Conservation (phyloP, 2,797 vertebrate species). For the Siniperca obscura region DNA sequence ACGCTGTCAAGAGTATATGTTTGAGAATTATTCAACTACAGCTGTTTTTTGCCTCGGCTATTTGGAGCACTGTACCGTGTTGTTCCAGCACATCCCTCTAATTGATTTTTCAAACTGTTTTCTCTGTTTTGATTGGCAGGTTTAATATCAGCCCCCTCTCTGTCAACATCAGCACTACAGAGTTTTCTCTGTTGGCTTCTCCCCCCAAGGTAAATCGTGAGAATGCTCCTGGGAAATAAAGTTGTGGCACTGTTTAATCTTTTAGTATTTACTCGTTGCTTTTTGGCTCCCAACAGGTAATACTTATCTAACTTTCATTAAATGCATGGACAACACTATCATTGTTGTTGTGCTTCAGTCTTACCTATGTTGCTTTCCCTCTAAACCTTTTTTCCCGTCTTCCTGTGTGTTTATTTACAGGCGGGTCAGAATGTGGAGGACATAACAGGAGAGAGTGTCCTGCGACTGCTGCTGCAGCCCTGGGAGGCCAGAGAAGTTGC, state of each 20-base stretch:
- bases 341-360: background rate
- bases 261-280: background rate
- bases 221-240: conserved; percentile 1
- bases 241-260: background rate
- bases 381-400: background rate
- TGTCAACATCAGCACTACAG: conserved; percentile 92
- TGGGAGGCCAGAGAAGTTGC: conserved; percentile 90
- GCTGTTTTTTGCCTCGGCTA: background rate
- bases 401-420: conserved; percentile 46
- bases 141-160: conserved; percentile 88
- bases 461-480: conserved; percentile 89
- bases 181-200: conserved; percentile 90
- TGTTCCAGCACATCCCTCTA: background rate
- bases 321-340: background rate
- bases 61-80: background rate
- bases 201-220: conserved; percentile 74
- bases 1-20: conserved; percentile 20
- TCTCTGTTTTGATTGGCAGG: conserved; percentile 74
- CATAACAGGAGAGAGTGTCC: conserved; percentile 53
- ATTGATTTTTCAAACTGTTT: background rate
- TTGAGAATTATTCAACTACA: background rate
- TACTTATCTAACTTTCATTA: background rate
- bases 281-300: background rate
- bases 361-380: background rate
- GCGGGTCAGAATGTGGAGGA: conserved; percentile 27